Conservation (phyloP, 2,888 invertebrate genomes). For the Priocnemis perturbator region DNA sequence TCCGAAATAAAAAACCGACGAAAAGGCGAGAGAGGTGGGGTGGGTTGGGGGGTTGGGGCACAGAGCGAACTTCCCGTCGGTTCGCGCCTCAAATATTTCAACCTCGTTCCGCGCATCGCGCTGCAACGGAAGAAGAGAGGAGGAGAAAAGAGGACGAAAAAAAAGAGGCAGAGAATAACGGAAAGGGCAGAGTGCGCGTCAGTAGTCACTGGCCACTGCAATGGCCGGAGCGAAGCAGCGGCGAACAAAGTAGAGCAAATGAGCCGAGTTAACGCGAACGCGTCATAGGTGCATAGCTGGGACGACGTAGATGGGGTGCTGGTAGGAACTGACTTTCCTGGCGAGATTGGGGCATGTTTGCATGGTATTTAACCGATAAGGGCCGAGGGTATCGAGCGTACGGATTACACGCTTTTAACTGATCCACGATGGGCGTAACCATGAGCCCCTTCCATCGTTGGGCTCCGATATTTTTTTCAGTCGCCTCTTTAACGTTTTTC, state of each 20-base stretch:
- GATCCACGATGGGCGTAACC: conserved; percentile 49
- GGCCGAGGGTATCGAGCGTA: conserved; percentile 61
- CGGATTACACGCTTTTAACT: conserved; percentile 64
- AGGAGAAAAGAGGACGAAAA: too few species aligned
- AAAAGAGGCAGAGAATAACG: too few species aligned
- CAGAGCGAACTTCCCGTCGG: too few species aligned
- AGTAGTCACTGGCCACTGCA: too few species aligned
- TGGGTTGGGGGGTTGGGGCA: too few species aligned
- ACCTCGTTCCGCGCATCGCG: too few species aligned
- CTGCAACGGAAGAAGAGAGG: too few species aligned
- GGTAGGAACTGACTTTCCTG: conserved; percentile 56
- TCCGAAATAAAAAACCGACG: too few species aligned
- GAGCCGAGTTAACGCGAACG: conserved; percentile 43
- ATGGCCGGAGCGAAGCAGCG: neutral
- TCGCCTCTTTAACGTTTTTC: neutral
- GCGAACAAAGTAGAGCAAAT: neutral
- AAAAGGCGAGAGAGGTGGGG: too few species aligned
- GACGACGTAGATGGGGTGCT: conserved; percentile 47
- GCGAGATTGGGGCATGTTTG: conserved; percentile 65
- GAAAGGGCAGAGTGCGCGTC: neutral
- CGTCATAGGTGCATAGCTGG: conserved; percentile 30
- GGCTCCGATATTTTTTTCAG: conserved; percentile 23
- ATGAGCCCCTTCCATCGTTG: conserved; percentile 1
- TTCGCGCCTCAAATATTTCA: too few species aligned
- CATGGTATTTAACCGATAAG: conserved; percentile 68